A percentile compares a stretch with the other conserved stretches of the same genome.
Evolutionary conservation across 2,888 invertebrate species (phyloP).

Genomic region (Meliscaeva auricollis): DNA sequence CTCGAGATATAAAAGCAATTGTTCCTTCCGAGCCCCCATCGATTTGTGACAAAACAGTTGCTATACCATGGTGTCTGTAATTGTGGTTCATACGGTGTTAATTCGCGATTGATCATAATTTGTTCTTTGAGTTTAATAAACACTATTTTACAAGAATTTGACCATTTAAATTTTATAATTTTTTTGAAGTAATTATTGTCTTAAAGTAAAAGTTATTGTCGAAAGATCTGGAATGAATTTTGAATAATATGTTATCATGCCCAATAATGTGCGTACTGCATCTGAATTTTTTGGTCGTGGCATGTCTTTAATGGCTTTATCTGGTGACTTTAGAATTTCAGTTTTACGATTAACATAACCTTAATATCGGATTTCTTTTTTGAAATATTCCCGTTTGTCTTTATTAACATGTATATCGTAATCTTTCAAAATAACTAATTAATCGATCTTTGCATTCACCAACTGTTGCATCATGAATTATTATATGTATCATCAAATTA

Average conservation of each 20-base stretch:
- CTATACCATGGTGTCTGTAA: background rate
- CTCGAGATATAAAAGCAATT: conserved; percentile 25
- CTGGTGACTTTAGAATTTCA: background rate
- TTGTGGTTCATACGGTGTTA: conserved; percentile 25
- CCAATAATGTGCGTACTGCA: conserved; percentile 18
- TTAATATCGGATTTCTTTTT: background rate
- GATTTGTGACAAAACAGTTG: conserved; percentile 10
- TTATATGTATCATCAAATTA: conserved; percentile 14
- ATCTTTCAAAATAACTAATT: background rate
- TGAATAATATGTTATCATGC: background rate
- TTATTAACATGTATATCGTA: background rate
- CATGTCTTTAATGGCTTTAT: background rate
- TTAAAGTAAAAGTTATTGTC: conserved; percentile 7
- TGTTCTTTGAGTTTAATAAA: conserved; percentile 17
- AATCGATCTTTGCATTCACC: background rate
- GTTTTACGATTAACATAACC: background rate
- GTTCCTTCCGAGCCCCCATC: background rate
- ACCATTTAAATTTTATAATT: conserved; percentile 29
- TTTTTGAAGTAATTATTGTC: background rate
- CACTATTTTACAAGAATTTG: background rate
- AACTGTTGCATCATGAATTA: background rate
- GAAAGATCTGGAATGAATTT: conserved; percentile 9
- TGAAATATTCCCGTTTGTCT: background rate
- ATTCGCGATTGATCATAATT: conserved; percentile 9
- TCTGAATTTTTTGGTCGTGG: background rate